phyloP scores from a whole-genome alignment of 53 echinoderm and acorn worm species.

The Hippasteria phrygiana region DNA sequence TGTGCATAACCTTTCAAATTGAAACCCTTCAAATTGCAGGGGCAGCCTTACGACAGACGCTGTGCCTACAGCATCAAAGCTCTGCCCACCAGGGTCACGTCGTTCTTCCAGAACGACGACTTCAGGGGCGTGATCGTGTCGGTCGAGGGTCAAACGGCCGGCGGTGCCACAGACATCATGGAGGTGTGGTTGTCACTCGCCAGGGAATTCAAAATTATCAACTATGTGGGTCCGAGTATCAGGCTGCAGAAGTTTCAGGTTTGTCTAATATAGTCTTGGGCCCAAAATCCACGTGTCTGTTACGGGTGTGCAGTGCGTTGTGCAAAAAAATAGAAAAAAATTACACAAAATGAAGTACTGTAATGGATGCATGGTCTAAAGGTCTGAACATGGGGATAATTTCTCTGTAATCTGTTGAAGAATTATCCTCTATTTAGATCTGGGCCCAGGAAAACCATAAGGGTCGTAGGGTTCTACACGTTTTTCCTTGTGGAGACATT shows the following conservation, averaged over 20 bases:
- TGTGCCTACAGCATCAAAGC: conserved; percentile 80
- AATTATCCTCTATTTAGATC: no score
- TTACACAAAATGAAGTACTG: no score
- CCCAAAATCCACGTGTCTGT: no score
- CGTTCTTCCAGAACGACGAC: conserved; percentile 73
- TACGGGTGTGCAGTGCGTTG: no score
- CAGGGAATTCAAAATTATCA: conserved; percentile 68
- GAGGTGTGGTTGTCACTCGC: conserved; percentile 85
- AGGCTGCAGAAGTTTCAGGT: conserved; percentile 77
- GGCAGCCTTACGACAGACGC: conserved; percentile 57
- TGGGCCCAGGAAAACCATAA: no score
- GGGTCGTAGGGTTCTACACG: no score
- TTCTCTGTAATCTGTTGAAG: no score
- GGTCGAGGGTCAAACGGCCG: conserved; percentile 62
- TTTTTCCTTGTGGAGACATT: no score
- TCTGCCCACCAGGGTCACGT: conserved; percentile 78
- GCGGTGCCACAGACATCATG: conserved; percentile 67
- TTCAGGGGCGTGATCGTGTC: conserved; percentile 84
- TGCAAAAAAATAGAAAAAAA: no score
- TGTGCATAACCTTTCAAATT: no score
- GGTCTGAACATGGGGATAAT: no score
- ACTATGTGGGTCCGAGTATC: conserved; percentile 69
- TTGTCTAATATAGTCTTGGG: conserved; percentile 3
- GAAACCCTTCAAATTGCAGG: conserved; percentile 36
- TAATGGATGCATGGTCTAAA: no score